Percentiles rank a stretch among this genome's conserved stretches.
Conservation (phyloP, 37 sponge, comb jelly and placozoan species). For the Amphimedon queenslandica region DNA sequence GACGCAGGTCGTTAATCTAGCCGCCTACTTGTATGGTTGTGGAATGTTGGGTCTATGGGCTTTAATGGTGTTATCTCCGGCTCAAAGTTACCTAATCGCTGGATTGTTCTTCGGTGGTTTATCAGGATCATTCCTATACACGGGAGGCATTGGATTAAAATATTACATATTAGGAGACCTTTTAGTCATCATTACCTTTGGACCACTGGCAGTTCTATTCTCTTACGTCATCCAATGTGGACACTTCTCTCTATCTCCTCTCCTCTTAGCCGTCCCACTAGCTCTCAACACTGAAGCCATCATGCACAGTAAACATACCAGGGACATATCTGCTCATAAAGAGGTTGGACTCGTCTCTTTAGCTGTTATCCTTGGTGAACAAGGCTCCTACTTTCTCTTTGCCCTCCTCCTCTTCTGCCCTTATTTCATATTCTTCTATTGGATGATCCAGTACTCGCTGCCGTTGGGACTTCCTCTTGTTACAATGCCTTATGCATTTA, state of each 20-base stretch:
- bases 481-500: conserved; percentile 56
- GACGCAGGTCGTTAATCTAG: conserved; percentile 50
- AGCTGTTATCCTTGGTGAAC: conserved; percentile 60
- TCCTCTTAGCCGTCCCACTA: conserved; percentile 69
- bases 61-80: conserved; percentile 46
- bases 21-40: conserved; percentile 61
- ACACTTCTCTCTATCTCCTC: conserved; percentile 28
- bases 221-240: conserved; percentile 67
- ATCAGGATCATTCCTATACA: conserved; percentile 83
- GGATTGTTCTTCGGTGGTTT: conserved; percentile 84
- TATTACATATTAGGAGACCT: conserved; percentile 83
- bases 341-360: conserved; percentile 52
- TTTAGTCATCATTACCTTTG: conserved; percentile 71
- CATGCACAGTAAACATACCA: conserved; percentile 72
- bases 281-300: conserved; percentile 81
- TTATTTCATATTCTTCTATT: conserved; percentile 57
- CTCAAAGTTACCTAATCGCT: conserved; percentile 54
- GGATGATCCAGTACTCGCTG: conserved; percentile 55
- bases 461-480: conserved; percentile 51
- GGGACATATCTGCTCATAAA: conserved; percentile 54
- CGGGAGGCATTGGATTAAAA: conserved; percentile 84
- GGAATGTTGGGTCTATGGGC: conserved; percentile 60
- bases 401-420: conserved; percentile 69
- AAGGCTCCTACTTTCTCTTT: conserved; percentile 74
- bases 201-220: conserved; percentile 80